phyloP scores from a whole-genome alignment of 2,797 vertebrate species.

The Gymnodraco acuticeps region DNA sequence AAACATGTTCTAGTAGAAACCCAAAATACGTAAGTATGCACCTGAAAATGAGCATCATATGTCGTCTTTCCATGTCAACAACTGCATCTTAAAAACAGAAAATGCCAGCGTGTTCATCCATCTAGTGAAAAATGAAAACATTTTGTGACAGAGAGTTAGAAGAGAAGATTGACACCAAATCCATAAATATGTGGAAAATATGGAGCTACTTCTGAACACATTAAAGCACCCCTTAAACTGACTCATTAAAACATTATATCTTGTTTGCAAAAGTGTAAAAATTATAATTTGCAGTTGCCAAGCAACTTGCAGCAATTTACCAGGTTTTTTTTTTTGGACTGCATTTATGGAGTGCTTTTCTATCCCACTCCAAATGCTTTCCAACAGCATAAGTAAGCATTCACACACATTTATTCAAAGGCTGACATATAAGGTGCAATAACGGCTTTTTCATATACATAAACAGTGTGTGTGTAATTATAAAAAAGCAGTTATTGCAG shows the following conservation, averaged over 20 bases:
- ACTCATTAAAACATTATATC: background rate
- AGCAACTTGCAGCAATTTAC: background rate
- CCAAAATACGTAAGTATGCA: too few species aligned
- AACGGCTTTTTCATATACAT: too few species aligned
- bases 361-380: too few species aligned
- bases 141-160: background rate
- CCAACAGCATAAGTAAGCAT: too few species aligned
- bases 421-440: too few species aligned
- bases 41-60: too few species aligned
- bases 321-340: too few species aligned
- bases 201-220: background rate
- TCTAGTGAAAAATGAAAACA: too few species aligned
- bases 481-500: background rate
- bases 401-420: too few species aligned
- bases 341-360: too few species aligned
- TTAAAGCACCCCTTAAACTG: background rate
- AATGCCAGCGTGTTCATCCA: background rate
- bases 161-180: background rate
- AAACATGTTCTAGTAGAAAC: too few species aligned
- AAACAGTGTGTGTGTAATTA: too few species aligned
- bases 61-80: slow-evolving; percentile 10
- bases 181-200: background rate
- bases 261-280: background rate
- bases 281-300: background rate
- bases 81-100: slow-evolving; percentile 24